phyloP scores from a whole-genome alignment of 2,888 invertebrate genomes.

The Dexiosoma caninum region DNA sequence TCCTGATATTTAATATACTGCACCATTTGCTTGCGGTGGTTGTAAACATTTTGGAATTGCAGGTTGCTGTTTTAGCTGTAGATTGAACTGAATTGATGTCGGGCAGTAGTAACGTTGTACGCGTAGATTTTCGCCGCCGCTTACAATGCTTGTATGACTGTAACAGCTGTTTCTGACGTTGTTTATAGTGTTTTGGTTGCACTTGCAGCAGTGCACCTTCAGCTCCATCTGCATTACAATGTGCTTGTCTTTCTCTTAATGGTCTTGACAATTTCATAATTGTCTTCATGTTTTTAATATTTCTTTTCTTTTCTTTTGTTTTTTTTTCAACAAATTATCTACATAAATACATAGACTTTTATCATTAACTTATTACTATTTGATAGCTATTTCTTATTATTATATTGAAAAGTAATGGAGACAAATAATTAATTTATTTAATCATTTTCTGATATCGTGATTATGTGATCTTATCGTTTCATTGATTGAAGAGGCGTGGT shows the following conservation, averaged over 20 bases:
- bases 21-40: slow-evolving; percentile 24
- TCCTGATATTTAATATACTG: slow-evolving; percentile 22
- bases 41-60: slow-evolving; percentile 11
- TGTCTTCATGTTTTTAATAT: slow-evolving; percentile 36
- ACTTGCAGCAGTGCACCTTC: slow-evolving; percentile 38
- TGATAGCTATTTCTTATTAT: not conserved
- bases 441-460: slow-evolving; percentile 54
- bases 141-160: slow-evolving; percentile 63
- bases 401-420: slow-evolving; percentile 69
- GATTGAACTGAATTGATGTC: not conserved
- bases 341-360: no score
- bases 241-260: not conserved
- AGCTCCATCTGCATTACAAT: slow-evolving; percentile 23
- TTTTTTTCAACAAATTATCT: slow-evolving; percentile 11
- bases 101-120: not conserved
- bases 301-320: slow-evolving; percentile 7
- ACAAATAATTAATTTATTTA: slow-evolving; percentile 74
- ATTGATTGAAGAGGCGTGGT: slow-evolving; percentile 52
- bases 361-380: slow-evolving; percentile 58
- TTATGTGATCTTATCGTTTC: slow-evolving; percentile 49
- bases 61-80: slow-evolving; percentile 5
- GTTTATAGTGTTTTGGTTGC: slow-evolving; percentile 55
- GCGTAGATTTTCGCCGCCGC: slow-evolving; percentile 46
- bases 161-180: slow-evolving; percentile 62
- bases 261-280: slow-evolving; percentile 15